Evolutionary conservation across 2,888 invertebrate genomes (phyloP), one percentile per base, ranked within the genome.

Genomic region (Tupiocoris notatus): DNA sequence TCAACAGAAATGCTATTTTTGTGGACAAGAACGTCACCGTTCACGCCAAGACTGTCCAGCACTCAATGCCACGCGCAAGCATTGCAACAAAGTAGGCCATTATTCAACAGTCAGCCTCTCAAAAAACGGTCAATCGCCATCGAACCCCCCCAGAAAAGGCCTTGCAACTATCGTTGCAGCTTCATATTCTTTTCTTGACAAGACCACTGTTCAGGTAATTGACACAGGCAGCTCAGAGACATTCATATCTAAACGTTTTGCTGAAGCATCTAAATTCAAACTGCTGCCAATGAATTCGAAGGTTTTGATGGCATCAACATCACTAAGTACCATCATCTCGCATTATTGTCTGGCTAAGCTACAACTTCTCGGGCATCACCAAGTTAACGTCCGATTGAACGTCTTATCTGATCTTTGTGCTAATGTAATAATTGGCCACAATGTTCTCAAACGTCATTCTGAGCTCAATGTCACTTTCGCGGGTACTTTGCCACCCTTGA

Each of bases 111-210:
- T 64, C 22, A 24, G 64, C 24, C 22, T 7, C 22, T 64, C 22
- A 2, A 16, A 17, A 24, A 20, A 16, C 7, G 22, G 21, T n/a
- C 22, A 64, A 64, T 64, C 24, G 23, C 24, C 24, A 3, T 16
- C 24, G 16, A 2, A 23, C 3, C 22, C 66, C 66, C 57, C 20
- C n/a, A 58, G 58, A 23, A n/a, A n/a, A n/a, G n/a, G n/a, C n/a
- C n/a, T n/a, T n/a, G 70, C 59, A 22, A 24, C 70, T 18, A 22
- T 59, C 9, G 2, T 70, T 25, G 70, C 59, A 16, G 70, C 70
- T 59, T 20, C 68, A 16, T 18, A 56, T 9, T 56, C 68, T 20
- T 18, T 57, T 2, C 58, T 68, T 17, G 68, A 68, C 9, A 54
- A 23, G 54, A 21, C 68, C 17, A 54, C 22, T 7, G 68, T 68